Percentiles rank a stretch among this genome's conserved stretches.
These are phyloP conservation scores for Panulirus ornatus DNA, from an alignment of 1,140 invertebrate genomes.

Conservation along the genomic window DNA sequence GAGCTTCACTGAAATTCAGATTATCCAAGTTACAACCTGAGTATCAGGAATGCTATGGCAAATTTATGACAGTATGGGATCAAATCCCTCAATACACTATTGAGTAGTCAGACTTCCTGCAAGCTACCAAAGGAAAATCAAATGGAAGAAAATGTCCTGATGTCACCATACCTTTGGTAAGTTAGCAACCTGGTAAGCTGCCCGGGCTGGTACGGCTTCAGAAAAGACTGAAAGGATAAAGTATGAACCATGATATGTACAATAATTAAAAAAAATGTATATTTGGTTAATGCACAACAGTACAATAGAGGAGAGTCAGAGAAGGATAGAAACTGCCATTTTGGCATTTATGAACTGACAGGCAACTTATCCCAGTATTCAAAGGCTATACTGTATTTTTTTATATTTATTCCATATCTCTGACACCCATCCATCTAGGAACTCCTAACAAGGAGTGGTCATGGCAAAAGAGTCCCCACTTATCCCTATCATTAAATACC, in stretches of 20 bases:
- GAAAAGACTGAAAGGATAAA: slow-evolving; percentile 12
- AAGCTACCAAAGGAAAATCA: not conserved
- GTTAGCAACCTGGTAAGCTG: not conserved
- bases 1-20: not conserved
- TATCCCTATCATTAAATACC: too few species aligned
- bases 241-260: not conserved
- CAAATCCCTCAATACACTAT: not conserved
- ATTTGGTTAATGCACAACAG: too few species aligned
- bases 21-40: not conserved
- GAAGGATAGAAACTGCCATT: too few species aligned
- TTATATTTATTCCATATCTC: too few species aligned
- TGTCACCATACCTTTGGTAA: not conserved
- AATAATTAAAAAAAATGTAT: not conserved
- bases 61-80: not conserved
- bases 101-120: not conserved
- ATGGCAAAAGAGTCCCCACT: too few species aligned
- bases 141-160: not conserved
- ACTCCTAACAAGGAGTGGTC: too few species aligned
- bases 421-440: too few species aligned
- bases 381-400: too few species aligned
- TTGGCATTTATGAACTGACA: too few species aligned
- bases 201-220: not conserved
- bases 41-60: not conserved
- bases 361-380: too few species aligned
- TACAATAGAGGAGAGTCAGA: too few species aligned